phyloP scores from a whole-genome alignment of 2,888 invertebrate species.

The Prosopocoilus inquinatus region DNA sequence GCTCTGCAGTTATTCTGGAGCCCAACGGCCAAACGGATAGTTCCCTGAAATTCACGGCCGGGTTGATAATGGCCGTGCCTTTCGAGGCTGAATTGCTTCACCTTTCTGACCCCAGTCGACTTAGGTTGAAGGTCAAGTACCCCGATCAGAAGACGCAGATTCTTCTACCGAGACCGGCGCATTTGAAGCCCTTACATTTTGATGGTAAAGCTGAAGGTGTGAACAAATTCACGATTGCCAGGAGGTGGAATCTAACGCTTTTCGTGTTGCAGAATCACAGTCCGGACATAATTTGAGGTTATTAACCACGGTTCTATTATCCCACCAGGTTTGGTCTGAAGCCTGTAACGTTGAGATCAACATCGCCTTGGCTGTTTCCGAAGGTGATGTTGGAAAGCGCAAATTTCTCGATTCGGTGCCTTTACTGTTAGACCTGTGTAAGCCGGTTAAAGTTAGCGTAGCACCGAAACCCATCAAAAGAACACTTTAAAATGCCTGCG shows the following conservation, averaged over 20 bases:
- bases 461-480: slow-evolving; percentile 86
- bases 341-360: slow-evolving; percentile 86
- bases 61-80: slow-evolving; percentile 82
- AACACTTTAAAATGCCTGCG: slow-evolving; percentile 34
- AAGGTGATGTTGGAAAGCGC: slow-evolving; percentile 52
- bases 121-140: slow-evolving; percentile 85
- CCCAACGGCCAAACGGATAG: slow-evolving; percentile 78
- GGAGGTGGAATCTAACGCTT: background rate
- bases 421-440: slow-evolving; percentile 75
- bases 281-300: slow-evolving; percentile 66
- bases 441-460: slow-evolving; percentile 82
- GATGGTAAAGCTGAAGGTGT: slow-evolving; percentile 51
- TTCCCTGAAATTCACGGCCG: slow-evolving; percentile 89
- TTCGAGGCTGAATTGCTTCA: slow-evolving; percentile 84
- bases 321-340: slow-evolving; percentile 91
- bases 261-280: slow-evolving; percentile 51
- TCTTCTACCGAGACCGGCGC: slow-evolving; percentile 73
- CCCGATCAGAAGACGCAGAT: slow-evolving; percentile 89
- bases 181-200: slow-evolving; percentile 67
- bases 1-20: slow-evolving; percentile 77
- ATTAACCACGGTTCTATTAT: slow-evolving; percentile 82
- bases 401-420: slow-evolving; percentile 52
- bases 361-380: slow-evolving; percentile 74
- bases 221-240: no score
- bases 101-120: slow-evolving; percentile 67